Base-by-base conservation (phyloP, 92 coral and sea anemone genomes). In the Chrysogorgia sp. region DNA sequence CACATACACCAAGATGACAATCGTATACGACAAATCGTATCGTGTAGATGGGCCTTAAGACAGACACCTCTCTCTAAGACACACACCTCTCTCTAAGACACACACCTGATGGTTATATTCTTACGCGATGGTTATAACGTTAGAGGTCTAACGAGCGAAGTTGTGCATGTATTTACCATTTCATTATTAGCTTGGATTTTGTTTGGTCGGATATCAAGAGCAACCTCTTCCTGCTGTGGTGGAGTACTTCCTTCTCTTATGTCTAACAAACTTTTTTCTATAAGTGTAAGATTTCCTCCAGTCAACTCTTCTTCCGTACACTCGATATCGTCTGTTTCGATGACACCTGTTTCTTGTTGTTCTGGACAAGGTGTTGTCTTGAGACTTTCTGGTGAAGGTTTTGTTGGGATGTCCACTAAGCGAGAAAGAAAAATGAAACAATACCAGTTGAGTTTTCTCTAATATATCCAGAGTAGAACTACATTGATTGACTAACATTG, bases 281-380 rank as follows among this genome's bases (percentile, higher is more conserved):
- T 76, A 87, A 84, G 85, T 68, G 84, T 87, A 5, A 93, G 81
- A 80, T 90, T 93, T 6, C 98, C 98, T 14, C 98, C 98, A 10
- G 96, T 91, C 84, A 93, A 58, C 71, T 93, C 98, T 52, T 90
- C 88, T 17, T 77, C 82, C 60, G 86, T 91, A 35, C 71, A 80
- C 43, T 79, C 84, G 59, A 75, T 75, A 26, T 84, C 67, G n/a
- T 79, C 81, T 75, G 90, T 86, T 7, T 58, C 63, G 1, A 58
- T 82, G 32, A 81, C 7, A 47, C 53, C 53, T 6, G 2, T 61
- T 28, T 68, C 83, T 29, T 58, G 84, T 45, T 82, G 91, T 77
- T 89, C 91, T 19, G 89, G 37, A 29, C 89, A 75, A 26, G 89
- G 29, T 0, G 92, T 88, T 20, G 93, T 79, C 76, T 85, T 90